These are phyloP conservation scores for Nothobranchius furzeri DNA, from an alignment of 2,113 vertebrate genomes.

Conservation along the genomic window DNA sequence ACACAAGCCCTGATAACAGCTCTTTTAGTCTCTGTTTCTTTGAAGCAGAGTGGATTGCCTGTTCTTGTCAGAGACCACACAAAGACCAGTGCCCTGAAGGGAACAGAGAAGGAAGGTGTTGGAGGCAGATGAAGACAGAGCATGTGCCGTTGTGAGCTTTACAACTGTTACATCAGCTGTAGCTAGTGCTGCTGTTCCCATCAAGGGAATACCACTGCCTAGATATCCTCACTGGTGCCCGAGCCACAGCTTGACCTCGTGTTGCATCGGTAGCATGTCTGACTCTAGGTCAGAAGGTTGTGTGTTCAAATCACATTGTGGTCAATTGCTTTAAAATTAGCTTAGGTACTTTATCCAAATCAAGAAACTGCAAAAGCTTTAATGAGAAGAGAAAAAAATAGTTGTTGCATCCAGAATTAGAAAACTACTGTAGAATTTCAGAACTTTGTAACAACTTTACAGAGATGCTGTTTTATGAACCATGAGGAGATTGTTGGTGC, in stretches of 20 bases:
- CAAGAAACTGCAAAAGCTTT: too few species aligned
- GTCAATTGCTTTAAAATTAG: slow-evolving; percentile 43
- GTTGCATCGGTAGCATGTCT: slow-evolving; percentile 72
- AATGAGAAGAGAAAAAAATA: too few species aligned
- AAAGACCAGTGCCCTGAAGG: slow-evolving; percentile 53
- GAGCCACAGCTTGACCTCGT: slow-evolving; percentile 44
- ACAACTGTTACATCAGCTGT: slow-evolving; percentile 22
- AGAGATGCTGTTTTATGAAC: too few species aligned
- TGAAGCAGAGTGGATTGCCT: slow-evolving; percentile 31
- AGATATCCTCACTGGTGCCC: background rate
- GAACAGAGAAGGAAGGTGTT: slow-evolving; percentile 1
- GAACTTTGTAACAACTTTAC: too few species aligned
- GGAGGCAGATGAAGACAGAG: slow-evolving; percentile 6
- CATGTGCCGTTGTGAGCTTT: slow-evolving; percentile 40
- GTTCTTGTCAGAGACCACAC: slow-evolving; percentile 54
- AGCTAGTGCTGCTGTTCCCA: slow-evolving; percentile 58
- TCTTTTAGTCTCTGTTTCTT: slow-evolving; percentile 49
- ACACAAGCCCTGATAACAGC: slow-evolving; percentile 48
- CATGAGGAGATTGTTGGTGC: too few species aligned
- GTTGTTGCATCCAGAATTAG: background rate
- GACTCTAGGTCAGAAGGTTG: slow-evolving; percentile 77
- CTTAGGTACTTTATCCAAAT: too few species aligned
- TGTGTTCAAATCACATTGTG: slow-evolving; percentile 73
- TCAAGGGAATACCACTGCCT: background rate
- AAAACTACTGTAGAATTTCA: too few species aligned